Percentiles rank a stretch among this genome's conserved stretches.
phyloP scores from a whole-genome alignment of 1,140 invertebrate genomes.

The Trachymyrmex cornetzi region DNA sequence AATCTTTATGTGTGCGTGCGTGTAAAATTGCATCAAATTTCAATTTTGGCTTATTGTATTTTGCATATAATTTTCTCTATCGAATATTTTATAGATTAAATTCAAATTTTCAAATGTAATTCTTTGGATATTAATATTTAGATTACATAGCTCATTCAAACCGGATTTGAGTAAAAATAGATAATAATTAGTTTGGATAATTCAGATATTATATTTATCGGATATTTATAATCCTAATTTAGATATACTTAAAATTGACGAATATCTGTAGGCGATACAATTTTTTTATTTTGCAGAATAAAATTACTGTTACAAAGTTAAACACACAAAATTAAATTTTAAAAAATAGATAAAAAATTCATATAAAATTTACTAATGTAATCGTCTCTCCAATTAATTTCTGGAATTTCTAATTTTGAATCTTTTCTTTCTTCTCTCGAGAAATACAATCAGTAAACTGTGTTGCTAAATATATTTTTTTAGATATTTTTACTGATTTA shows the following conservation, averaged over 20 bases:
- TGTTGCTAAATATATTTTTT: background rate
- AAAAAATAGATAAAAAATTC: constrained; percentile 4
- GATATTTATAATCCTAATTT: background rate
- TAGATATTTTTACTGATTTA: background rate
- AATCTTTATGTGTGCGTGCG: background rate
- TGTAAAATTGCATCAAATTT: background rate
- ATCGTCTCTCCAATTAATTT: background rate
- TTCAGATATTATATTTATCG: background rate
- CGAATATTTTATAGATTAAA: background rate
- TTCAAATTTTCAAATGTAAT: background rate
- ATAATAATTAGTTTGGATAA: background rate
- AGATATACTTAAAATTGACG: background rate
- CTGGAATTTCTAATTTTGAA: background rate
- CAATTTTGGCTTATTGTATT: background rate
- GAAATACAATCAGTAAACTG: background rate
- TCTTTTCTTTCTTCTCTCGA: background rate
- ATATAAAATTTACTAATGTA: background rate
- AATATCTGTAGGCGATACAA: background rate
- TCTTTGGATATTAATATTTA: background rate
- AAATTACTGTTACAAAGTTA: background rate
- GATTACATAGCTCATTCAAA: background rate
- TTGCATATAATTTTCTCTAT: background rate
- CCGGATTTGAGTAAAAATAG: background rate
- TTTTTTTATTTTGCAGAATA: background rate
- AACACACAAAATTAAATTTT: background rate